Evolutionary conservation across 2,888 invertebrate genomes (phyloP), one percentile per base, ranked within the genome.

Genomic region (Diaphora mendica): DNA sequence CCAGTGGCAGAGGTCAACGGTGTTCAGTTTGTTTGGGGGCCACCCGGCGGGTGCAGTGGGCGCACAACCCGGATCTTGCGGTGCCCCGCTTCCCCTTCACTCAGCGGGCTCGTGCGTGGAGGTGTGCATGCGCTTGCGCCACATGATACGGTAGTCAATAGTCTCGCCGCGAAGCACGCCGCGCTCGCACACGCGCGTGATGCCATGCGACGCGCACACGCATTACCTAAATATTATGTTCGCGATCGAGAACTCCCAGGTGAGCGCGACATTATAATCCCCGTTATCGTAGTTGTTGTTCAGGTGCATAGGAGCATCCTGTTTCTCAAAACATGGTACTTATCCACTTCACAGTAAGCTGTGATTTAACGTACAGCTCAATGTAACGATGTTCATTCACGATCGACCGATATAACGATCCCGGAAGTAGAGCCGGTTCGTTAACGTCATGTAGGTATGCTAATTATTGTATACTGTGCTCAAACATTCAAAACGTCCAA

Each of bases 81-180:
- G 87, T 92, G 93, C 94, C 94, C 95, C 95, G 94, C 93, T 93
- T 94, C 95, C 95, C 95, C 95, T 95, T 95, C 95, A 94, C 95
- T 92, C 88, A 86, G 89, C 91, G 90, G 90, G 90, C 91, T 88
- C 91, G 89, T 90, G 91, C 91, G 91, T 91, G 91, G 90, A 90
- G 90, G 92, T 91, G 92, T 89, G 89, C 89, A 88, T 86, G 86
- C 86, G 88, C 88, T 85, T 87, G 85, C 85, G 87, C 86, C 86
- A 87, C 83, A 81, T 77, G 83, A 81, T 83, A 81, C 82, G 75
- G 79, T 76, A 83, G 83, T 86, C 87, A 86, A 89, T 92, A 94
- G 92, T 93, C 91, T 92, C 85, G 88, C 90, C 94, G 94, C 94
- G 93, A 91, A 90, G 84, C 91, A 92, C 91, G 88, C 87, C 91